Evolutionary conservation across 2,888 invertebrate species (phyloP).

Genomic region (Chrysolina oricalcia): DNA sequence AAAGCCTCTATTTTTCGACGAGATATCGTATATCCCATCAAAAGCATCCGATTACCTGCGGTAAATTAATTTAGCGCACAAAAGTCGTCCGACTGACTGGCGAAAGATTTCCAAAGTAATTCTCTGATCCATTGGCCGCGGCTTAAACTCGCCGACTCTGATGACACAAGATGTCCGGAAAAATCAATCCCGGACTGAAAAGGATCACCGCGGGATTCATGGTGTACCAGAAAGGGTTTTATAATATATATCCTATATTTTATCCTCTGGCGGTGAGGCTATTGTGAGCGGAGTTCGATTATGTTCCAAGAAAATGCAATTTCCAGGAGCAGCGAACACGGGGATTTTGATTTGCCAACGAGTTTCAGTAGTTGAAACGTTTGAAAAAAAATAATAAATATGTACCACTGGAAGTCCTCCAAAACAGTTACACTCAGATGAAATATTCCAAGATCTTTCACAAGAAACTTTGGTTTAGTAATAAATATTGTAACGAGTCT

Average conservation of each 20-base stretch:
- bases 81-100: conserved; percentile 23
- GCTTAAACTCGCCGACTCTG: conserved; percentile 33
- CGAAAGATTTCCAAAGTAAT: conserved; percentile 44
- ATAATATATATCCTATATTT: conserved; percentile 29
- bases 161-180: conserved; percentile 39
- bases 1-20: conserved; percentile 19
- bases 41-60: conserved; percentile 46
- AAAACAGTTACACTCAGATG: no score
- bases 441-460: no score
- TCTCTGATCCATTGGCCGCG: conserved; percentile 44
- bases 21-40: conserved; percentile 40
- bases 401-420: background rate
- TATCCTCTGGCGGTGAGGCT: conserved; percentile 11
- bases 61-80: conserved; percentile 41
- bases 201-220: conserved; percentile 28
- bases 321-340: background rate
- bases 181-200: conserved; percentile 34
- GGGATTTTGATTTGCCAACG: background rate
- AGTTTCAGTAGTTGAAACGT: background rate
- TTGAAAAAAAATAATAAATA: no score
- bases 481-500: no score
- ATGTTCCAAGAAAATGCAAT: conserved; percentile 24
- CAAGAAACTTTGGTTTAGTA: no score
- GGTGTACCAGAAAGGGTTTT: conserved; percentile 25
- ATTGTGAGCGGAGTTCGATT: conserved; percentile 22